These are phyloP conservation scores for Acridotheres tristis DNA, from an alignment of 2,797 vertebrate species.

Conservation along the genomic window DNA sequence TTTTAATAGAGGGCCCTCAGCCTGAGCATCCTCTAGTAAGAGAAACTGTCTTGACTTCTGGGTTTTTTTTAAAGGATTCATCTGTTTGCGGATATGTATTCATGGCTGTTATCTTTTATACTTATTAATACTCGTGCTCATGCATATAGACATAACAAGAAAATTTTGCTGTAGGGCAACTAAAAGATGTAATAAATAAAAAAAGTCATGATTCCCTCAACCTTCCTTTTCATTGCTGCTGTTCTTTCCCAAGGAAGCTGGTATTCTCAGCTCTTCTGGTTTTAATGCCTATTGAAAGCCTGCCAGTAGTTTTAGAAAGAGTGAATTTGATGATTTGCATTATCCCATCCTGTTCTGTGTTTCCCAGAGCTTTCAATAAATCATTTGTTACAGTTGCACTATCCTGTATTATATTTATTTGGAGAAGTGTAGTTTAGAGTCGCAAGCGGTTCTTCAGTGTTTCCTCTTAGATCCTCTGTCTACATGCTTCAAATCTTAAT, in stretches of 20 bases:
- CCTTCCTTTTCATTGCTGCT: background rate
- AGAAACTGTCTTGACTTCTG: background rate
- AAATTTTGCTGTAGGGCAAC: background rate
- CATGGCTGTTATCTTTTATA: background rate
- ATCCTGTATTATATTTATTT: constrained; percentile 7
- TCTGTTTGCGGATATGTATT: background rate
- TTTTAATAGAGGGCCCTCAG: background rate
- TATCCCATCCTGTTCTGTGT: background rate
- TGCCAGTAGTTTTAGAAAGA: constrained; percentile 41
- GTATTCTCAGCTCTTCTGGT: background rate
- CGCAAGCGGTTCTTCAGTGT: background rate
- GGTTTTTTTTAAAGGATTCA: background rate
- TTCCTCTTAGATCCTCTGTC: background rate
- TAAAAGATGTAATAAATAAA: background rate
- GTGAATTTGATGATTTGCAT: constrained; percentile 40
- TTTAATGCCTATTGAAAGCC: constrained; percentile 20
- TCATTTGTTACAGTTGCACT: constrained; percentile 10
- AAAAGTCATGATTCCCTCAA: background rate
- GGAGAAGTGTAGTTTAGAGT: background rate
- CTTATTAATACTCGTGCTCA: background rate
- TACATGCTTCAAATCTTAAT: constrained; percentile 42
- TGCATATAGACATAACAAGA: background rate
- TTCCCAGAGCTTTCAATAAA: constrained; percentile 44
- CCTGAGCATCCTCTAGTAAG: background rate
- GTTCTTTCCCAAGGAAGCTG: background rate